Evolutionary conservation across 1,140 invertebrate genomes (phyloP).

Genomic region (Drosophila tani): DNA sequence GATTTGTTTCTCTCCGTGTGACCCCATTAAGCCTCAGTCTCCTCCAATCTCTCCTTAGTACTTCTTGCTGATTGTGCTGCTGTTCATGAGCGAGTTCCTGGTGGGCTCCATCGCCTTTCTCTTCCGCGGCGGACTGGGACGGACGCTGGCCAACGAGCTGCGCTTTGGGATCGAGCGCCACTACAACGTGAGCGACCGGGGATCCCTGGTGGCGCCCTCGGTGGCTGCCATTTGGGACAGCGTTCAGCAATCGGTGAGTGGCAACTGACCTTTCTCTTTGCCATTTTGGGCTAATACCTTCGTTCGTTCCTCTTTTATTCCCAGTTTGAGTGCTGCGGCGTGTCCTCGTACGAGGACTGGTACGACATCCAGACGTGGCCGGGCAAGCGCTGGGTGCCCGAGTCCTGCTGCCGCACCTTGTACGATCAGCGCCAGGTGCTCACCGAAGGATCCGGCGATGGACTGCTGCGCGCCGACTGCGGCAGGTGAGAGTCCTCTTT

Average conservation of each 20-base stretch:
- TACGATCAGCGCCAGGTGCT: constrained; percentile 82
- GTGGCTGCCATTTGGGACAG: constrained; percentile 90
- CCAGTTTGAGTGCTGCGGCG: constrained; percentile 94
- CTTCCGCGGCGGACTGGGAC: constrained; percentile 89
- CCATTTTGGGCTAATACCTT: not conserved
- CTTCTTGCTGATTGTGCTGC: constrained; percentile 92
- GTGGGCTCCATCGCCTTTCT: constrained; percentile 91
- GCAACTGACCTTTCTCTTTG: not conserved
- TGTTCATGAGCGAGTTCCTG: constrained; percentile 92
- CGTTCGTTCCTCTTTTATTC: too few species aligned
- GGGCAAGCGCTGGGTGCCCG: constrained; percentile 90
- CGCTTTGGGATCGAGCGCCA: constrained; percentile 89
- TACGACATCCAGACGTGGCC: constrained; percentile 93
- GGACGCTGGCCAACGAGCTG: constrained; percentile 89
- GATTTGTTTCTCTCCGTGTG: not conserved
- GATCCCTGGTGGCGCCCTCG: constrained; percentile 86
- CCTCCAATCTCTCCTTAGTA: constrained; percentile 88
- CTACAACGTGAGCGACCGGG: constrained; percentile 88
- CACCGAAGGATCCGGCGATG: constrained; percentile 85
- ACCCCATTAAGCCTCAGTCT: not conserved
- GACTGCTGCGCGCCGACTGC: constrained; percentile 71
- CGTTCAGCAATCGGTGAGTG: constrained; percentile 89
- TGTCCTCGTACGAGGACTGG: constrained; percentile 93
- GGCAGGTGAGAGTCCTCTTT: constrained; percentile 52
- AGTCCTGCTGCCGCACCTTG: constrained; percentile 91